Percentiles rank a stretch among this genome's conserved stretches.
Evolutionary conservation across 2,888 invertebrate genomes (phyloP).

Genomic region (Pammene fasciana): DNA sequence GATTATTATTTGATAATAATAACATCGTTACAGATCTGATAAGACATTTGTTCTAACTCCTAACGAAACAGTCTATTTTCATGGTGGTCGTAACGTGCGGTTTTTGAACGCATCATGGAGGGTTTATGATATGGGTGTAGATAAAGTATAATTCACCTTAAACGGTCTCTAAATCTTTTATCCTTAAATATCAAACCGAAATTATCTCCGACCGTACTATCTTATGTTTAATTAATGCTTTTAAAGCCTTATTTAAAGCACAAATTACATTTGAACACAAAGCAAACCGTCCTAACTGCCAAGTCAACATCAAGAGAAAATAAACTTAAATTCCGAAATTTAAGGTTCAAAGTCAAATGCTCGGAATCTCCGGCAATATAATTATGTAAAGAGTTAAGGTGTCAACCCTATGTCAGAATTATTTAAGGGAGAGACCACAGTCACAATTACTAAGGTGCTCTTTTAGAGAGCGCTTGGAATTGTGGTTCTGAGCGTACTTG

Average conservation of each 20-base stretch:
- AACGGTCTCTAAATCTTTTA: slow-evolving; percentile 30
- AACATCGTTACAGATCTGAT: too few species aligned
- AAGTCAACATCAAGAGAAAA: neutral
- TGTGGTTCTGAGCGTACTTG: slow-evolving; percentile 1
- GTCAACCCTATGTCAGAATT: slow-evolving; percentile 49
- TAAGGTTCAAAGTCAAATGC: neutral
- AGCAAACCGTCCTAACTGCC: slow-evolving; percentile 6
- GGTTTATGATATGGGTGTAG: too few species aligned
- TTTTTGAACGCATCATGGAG: too few species aligned
- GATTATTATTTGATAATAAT: too few species aligned
- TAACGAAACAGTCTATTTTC: too few species aligned
- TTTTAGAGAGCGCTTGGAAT: slow-evolving; percentile 6
- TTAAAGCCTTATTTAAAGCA: slow-evolving; percentile 41
- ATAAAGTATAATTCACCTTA: neutral
- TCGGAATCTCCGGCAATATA: slow-evolving; percentile 11
- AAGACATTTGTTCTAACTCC: too few species aligned
- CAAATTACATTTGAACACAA: slow-evolving; percentile 34
- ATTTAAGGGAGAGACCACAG: slow-evolving; percentile 47
- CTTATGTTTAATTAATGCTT: slow-evolving; percentile 44
- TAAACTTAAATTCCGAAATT: fast-evolving
- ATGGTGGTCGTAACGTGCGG: too few species aligned
- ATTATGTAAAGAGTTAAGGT: slow-evolving; percentile 44
- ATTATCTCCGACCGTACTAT: slow-evolving; percentile 38
- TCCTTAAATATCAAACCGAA: slow-evolving; percentile 30
- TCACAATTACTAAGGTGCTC: slow-evolving; percentile 27